Conservation (phyloP, 2,113 vertebrate genomes). For the Porphyrio hochstetteri region DNA sequence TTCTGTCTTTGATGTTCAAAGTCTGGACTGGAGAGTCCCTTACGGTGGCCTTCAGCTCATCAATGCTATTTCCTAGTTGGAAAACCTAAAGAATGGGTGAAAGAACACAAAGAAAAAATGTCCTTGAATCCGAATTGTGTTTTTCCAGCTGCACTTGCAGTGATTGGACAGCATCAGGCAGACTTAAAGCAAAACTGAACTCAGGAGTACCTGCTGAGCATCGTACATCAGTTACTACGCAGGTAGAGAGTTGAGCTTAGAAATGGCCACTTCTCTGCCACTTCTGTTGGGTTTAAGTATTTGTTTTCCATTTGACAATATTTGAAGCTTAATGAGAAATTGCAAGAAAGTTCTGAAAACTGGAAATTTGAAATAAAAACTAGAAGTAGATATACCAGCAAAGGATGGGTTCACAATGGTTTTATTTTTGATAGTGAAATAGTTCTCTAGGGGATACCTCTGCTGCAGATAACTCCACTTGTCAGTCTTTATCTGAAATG, state of each 20-base stretch:
- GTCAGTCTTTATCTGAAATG: not conserved
- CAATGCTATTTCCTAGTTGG: not conserved
- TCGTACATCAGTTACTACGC: not conserved
- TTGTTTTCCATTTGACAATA: not conserved
- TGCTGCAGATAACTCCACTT: not conserved
- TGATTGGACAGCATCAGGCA: not conserved
- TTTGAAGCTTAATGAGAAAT: not conserved
- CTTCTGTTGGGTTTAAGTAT: not conserved
- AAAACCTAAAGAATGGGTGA: not conserved
- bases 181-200: not conserved
- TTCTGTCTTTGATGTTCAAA: not conserved
- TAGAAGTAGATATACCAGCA: not conserved
- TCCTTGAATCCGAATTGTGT: not conserved
- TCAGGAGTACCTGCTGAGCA: not conserved
- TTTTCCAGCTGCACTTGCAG: not conserved
- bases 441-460: not conserved
- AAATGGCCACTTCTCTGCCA: not conserved
- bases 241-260: not conserved
- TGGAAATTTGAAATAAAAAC: conserved; percentile 28
- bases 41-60: not conserved
- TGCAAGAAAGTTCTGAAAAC: not conserved
- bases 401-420: not conserved
- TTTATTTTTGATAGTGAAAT: conserved; percentile 23
- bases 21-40: not conserved
- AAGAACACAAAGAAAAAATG: not conserved